Base-by-base conservation (phyloP, 1,140 invertebrate genomes). In the Cydia strobilella region DNA sequence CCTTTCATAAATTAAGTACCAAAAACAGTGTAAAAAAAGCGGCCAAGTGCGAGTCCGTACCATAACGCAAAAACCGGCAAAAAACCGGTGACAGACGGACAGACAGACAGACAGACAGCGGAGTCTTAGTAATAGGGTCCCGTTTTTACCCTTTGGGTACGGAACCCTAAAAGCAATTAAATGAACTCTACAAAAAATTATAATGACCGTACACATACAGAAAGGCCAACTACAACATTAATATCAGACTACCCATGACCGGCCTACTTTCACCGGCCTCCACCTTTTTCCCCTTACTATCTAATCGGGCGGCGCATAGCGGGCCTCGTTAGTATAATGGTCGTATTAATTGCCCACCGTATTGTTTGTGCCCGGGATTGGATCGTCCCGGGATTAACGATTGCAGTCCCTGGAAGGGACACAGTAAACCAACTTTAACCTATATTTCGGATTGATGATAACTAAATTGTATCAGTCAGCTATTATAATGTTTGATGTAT, bases 271-370 rank as follows among this genome's bases (percentile, higher is more conserved):
- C 65, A 35, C 35, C 31, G 27, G 7, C 31, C 51, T 48, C 62
- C 35, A 69, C 42, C 65, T 69, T 77, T 76, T 78, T 66, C 63
- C 72, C 74, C 71, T 48, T 65, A 72, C 72, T 72, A 75, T 77
- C 72, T 77, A 79, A 76, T 72, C 78, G 75, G 27, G 59, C 72
- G 77, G 72, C 73, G 71, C 31, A 72, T 76, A 75, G 80, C 77
- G 77, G 76, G 42, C 75, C 76, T 86, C 80, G 83, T 87, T 85
- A 82, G 82, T 85, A 82, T 87, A 87, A 87, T 87, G 79, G 79
- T 74, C 51, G 84, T 85, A 87, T 87, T 87, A 85, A 87, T 84
- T 87, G 83, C 80, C 73, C 75, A 42, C 75, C 75, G 79, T 80
- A 79, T 83, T 84, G 83, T 87, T 82, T 80, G 77, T 81, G 31